Evolutionary conservation across 2,888 invertebrate species (phyloP).

Genomic region (Drosophila anomalata): DNA sequence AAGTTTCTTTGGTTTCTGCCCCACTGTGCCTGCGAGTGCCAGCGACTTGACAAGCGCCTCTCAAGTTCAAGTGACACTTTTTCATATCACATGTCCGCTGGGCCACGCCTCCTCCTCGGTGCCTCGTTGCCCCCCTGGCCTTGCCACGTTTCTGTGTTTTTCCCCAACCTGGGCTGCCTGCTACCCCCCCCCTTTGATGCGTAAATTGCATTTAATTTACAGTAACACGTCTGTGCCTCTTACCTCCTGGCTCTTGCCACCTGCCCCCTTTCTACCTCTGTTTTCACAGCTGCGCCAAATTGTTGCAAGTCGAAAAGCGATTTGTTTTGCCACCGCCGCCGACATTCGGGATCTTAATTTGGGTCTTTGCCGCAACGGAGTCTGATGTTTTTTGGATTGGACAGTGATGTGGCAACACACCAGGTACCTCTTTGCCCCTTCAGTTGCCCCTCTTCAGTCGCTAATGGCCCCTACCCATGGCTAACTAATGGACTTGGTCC

Average conservation of each 20-base stretch:
- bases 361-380: conserved; percentile 5
- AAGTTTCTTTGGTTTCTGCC: neutral
- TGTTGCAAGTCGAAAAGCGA: conserved; percentile 29
- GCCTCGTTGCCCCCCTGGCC: neutral
- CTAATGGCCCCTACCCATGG: neutral
- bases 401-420: conserved; percentile 17
- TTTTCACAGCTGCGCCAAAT: conserved; percentile 27
- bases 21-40: conserved; percentile 47
- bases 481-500: conserved; percentile 1
- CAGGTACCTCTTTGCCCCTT: too few relatives aligned
- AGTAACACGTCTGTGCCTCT: conserved; percentile 7
- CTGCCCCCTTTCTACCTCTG: conserved; percentile 11
- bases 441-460: too few relatives aligned
- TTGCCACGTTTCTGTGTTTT: conserved; percentile 28
- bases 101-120: neutral
- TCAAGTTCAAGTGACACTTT: conserved; percentile 75
- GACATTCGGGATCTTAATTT: conserved; percentile 23
- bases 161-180: conserved; percentile 17
- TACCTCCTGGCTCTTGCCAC: neutral
- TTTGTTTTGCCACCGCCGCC: conserved; percentile 18
- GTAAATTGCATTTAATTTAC: conserved; percentile 73
- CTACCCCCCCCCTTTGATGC: conserved; percentile 24
- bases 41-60: conserved; percentile 28
- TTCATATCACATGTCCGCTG: conserved; percentile 66
- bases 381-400: conserved; percentile 1